Percentiles rank a stretch among this genome's conserved stretches.
Conservation (phyloP, 1,140 invertebrate species). For the Diorhabda elongata region DNA sequence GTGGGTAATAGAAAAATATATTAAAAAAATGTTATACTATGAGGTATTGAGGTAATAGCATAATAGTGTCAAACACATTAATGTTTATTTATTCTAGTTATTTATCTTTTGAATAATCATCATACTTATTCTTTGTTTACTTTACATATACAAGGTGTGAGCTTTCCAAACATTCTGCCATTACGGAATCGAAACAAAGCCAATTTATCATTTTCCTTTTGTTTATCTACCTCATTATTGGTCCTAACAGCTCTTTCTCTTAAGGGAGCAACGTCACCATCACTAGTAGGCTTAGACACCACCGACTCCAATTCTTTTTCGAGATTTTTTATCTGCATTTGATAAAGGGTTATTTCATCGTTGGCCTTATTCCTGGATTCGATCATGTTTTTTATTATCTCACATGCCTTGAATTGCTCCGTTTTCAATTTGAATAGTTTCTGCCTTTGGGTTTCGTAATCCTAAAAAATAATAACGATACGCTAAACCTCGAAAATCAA, state of each 20-base stretch:
- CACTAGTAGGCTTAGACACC: constrained; percentile 24
- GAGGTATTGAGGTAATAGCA: no score
- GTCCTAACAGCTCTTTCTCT: constrained; percentile 11
- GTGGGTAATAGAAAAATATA: no score
- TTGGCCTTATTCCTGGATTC: constrained; percentile 32
- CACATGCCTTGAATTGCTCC: constrained; percentile 44
- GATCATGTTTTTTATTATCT: constrained; percentile 46
- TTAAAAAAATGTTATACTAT: no score
- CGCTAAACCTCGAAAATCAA: neutral
- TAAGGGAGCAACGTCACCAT: neutral
- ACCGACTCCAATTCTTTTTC: constrained; percentile 31
- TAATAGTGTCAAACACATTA: no score
- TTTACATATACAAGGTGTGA: no score
- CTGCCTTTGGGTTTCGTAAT: constrained; percentile 19
- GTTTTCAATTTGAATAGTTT: constrained; percentile 14
- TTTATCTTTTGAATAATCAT: no score
- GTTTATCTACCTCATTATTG: constrained; percentile 12
- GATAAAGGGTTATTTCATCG: constrained; percentile 40
- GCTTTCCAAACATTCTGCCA: no score
- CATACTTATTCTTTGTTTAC: no score
- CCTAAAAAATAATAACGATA: neutral
- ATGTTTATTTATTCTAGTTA: no score
- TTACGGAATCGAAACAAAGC: constrained; percentile 5
- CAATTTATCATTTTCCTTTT: neutral
- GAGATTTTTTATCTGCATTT: constrained; percentile 26